Evolutionary conservation across 2,888 invertebrate genomes (phyloP), one percentile per base, ranked within the genome.

Genomic region (Eilema griseolum): DNA sequence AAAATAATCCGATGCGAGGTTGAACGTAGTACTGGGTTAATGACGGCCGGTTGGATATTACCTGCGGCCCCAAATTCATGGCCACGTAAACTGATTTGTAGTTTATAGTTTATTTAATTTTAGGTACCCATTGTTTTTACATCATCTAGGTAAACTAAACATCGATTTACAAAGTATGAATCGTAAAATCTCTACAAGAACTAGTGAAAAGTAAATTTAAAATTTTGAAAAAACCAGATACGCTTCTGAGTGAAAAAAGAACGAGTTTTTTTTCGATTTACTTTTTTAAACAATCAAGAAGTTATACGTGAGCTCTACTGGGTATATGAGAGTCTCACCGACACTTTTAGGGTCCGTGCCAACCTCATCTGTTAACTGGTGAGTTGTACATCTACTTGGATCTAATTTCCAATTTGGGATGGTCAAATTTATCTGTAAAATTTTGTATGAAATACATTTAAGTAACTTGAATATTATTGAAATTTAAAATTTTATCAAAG

Each of bases 41-140:
- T 74, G 73, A 79, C 69, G 69, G 72, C 70, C 75, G 70, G 69
- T 52, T 46, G 61, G 63, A 61, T 64, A 65, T 71, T 41, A 70
- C 31, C 61, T 46, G 61, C 33, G 72, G 68, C 74, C 68, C 66
- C 65, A 66, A 70, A 66, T 76, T 67, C 76, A 72, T 72, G 75
- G 70, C 52, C 65, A 60, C 66, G 52, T 66, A 64, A 69, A 63
- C 66, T 62, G 73, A 76, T 80, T 81, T 76, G 66, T 73, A 79
- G 74, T 80, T 81, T 73, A 79, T 75, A 59, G 74, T 61, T 64
- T 16, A 63, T 80, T 73, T 79, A 73, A 73, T 71, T 70, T 71
- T 60, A 73, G 61, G 70, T 61, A 63, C 69, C 59, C 66, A 73
- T 72, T 76, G 64, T 62, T 71, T 37, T 31, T 60, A 69, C 71